A percentile compares a stretch with the other conserved stretches of the same genome.
phyloP scores from a whole-genome alignment of 2,888 invertebrate genomes.

The Pecten maximus region DNA sequence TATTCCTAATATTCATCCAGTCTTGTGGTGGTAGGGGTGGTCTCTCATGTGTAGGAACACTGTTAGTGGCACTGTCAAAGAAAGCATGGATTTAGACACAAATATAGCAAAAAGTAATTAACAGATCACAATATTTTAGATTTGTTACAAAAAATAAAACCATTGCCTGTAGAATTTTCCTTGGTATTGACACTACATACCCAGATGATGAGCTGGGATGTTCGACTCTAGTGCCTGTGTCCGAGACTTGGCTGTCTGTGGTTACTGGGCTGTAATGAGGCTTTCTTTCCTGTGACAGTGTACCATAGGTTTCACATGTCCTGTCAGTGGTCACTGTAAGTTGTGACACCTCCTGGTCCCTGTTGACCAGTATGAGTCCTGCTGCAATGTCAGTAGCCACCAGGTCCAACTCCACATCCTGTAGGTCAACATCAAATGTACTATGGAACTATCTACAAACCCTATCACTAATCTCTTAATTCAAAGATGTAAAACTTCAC shows the following conservation, averaged over 20 bases:
- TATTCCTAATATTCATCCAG: constrained; percentile 92
- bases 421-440: background rate
- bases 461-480: no score
- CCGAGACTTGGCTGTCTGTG: background rate
- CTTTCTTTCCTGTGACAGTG: background rate
- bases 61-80: constrained; percentile 24
- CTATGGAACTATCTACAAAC: background rate
- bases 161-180: no score
- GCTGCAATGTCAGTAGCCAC: constrained; percentile 95
- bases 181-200: no score
- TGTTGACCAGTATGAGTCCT: constrained; percentile 90
- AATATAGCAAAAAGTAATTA: background rate
- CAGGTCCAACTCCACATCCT: constrained; percentile 89
- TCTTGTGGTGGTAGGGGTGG: constrained; percentile 58
- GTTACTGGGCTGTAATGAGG: background rate
- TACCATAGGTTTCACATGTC: background rate
- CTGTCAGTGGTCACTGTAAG: background rate
- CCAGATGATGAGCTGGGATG: background rate
- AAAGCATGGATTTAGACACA: background rate
- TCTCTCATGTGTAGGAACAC: constrained; percentile 31
- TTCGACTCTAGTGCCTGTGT: background rate
- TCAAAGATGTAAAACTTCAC: no score
- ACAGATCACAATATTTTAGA: no score
- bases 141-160: no score
- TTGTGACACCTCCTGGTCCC: constrained; percentile 66